A percentile compares a stretch with the other conserved stretches of the same genome.
These are phyloP conservation scores for Bombus difficillimus DNA, from an alignment of 1,140 invertebrate genomes.

Conservation along the genomic window DNA sequence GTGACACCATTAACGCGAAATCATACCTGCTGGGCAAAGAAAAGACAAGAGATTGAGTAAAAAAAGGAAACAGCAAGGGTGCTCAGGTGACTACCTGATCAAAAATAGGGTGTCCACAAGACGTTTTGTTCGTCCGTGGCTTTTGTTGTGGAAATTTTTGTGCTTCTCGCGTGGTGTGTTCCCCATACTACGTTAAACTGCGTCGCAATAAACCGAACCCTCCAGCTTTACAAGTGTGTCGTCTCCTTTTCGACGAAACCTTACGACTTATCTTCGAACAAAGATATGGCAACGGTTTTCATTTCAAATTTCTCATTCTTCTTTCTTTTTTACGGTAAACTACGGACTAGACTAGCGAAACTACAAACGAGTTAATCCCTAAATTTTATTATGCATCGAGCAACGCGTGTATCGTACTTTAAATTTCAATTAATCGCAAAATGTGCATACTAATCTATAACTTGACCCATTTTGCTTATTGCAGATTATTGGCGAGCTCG, in stretches of 20 bases:
- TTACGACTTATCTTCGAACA: not conserved
- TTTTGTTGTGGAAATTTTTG: conserved; percentile 79
- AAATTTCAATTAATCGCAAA: conserved; percentile 19
- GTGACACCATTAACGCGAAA: conserved; percentile 44
- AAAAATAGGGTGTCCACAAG: conserved; percentile 66
- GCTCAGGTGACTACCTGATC: conserved; percentile 78
- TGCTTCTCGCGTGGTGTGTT: conserved; percentile 29
- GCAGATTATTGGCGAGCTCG: conserved; percentile 79
- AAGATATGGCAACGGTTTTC: conserved; percentile 11
- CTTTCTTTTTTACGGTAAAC: not conserved
- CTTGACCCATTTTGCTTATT: conserved; percentile 58
- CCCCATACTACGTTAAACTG: conserved; percentile 44
- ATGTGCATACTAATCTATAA: conserved; percentile 4
- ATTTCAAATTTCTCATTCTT: not conserved
- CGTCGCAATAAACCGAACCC: conserved; percentile 35
- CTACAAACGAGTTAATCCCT: not conserved
- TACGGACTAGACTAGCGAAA: not conserved
- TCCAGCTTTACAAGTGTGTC: conserved; percentile 10
- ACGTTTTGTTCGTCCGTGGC: conserved; percentile 60
- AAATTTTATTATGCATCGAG: not conserved
- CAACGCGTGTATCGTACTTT: not conserved
- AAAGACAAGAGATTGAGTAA: conserved; percentile 53
- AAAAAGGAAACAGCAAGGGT: conserved; percentile 48
- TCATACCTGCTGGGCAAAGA: conserved; percentile 55
- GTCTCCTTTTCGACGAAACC: not conserved